phyloP scores from a whole-genome alignment of 2,113 vertebrate species.

The Corythornis madagascariensis region DNA sequence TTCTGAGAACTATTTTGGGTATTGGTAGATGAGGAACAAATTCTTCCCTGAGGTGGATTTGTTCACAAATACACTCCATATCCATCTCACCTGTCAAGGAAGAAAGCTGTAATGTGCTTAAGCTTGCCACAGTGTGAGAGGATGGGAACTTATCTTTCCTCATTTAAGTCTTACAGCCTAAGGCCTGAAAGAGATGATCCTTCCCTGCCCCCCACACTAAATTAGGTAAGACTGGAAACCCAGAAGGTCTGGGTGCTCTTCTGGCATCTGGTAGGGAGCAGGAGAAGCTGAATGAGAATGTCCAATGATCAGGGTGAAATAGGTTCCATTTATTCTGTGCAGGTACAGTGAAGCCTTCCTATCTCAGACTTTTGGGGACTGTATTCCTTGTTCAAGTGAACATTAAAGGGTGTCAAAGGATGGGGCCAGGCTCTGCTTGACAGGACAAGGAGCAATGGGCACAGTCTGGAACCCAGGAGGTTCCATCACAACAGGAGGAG shows the following conservation, averaged over 20 bases:
- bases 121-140: background rate
- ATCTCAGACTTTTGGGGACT: background rate
- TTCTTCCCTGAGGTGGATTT: slow-evolving; percentile 56
- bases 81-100: slow-evolving; percentile 1
- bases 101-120: slow-evolving; percentile 10
- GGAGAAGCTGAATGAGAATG: background rate
- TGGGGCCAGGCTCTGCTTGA: background rate
- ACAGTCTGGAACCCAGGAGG: background rate
- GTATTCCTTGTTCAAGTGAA: background rate
- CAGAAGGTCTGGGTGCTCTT: background rate
- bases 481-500: background rate
- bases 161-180: background rate
- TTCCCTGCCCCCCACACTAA: fast-evolving
- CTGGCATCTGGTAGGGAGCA: background rate
- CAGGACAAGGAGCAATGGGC: background rate
- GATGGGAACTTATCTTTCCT: background rate
- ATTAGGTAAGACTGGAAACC: background rate
- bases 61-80: slow-evolving; percentile 1
- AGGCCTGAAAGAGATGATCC: background rate
- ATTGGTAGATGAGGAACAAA: slow-evolving; percentile 51
- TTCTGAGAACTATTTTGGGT: slow-evolving; percentile 52
- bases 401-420: background rate
- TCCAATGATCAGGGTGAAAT: background rate
- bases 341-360: background rate
- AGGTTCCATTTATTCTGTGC: background rate